A percentile compares a stretch with the other conserved stretches of the same genome.
Evolutionary conservation across 1,140 invertebrate genomes (phyloP).

Genomic region (Carposina sasakii): DNA sequence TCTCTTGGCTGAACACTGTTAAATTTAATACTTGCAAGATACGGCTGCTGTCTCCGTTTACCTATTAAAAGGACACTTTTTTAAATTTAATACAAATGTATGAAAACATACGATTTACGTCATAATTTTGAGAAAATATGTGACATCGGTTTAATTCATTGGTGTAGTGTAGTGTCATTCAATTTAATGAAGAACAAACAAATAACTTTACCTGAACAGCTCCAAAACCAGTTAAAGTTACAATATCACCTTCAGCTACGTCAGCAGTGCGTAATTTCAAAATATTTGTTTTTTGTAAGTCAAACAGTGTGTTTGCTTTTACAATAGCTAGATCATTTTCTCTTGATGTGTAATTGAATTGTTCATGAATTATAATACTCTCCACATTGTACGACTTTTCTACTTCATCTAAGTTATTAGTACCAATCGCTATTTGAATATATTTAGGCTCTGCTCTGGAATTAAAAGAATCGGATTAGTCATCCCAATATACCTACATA

Average conservation of each 20-base stretch:
- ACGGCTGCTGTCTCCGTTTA: slow-evolving; percentile 39
- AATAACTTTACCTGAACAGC: slow-evolving; percentile 44
- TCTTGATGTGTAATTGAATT: slow-evolving; percentile 35
- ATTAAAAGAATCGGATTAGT: no score
- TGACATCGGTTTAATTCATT: no score
- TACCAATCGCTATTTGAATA: slow-evolving; percentile 48
- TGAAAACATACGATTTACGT: no score
- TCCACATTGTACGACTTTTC: slow-evolving; percentile 30
- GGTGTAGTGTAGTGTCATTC: no score
- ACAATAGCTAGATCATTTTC: slow-evolving; percentile 52
- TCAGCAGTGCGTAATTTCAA: slow-evolving; percentile 28
- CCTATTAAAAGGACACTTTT: no score
- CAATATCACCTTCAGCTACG: slow-evolving; percentile 36
- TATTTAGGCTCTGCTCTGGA: slow-evolving; percentile 44
- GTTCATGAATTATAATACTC: slow-evolving; percentile 34
- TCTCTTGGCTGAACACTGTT: slow-evolving; percentile 50
- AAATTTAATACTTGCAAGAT: slow-evolving; percentile 41
- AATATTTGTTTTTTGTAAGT: slow-evolving; percentile 28
- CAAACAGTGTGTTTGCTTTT: slow-evolving; percentile 34
- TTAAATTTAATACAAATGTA: no score
- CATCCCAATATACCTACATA: no score
- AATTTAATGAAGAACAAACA: no score
- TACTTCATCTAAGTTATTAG: slow-evolving; percentile 37
- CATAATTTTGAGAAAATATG: no score
- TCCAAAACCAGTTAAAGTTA: slow-evolving; percentile 51